phyloP scores from a whole-genome alignment of 2,113 vertebrate species.

The Hippopotamus amphibius region DNA sequence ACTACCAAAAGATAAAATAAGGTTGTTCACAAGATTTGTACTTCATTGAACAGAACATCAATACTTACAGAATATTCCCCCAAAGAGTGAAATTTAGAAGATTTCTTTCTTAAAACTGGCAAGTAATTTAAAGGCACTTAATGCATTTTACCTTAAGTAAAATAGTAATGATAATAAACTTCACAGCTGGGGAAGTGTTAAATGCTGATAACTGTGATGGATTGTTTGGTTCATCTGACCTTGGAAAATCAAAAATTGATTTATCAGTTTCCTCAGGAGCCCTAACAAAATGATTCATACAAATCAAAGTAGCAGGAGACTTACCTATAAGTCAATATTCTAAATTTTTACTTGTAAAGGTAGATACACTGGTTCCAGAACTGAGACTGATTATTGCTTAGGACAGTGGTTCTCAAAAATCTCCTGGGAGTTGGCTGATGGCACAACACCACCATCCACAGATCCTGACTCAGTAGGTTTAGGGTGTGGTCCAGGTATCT shows the following conservation, averaged over 20 bases:
- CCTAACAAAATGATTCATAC: constrained; percentile 54
- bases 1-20: constrained; percentile 31
- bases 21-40: constrained; percentile 42
- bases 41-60: constrained; percentile 37
- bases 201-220: not conserved
- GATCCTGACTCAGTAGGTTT: not conserved
- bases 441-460: not conserved
- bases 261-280: not conserved
- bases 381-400: not conserved
- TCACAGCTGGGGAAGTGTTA: not conserved
- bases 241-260: constrained; percentile 20
- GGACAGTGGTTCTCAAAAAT: not conserved
- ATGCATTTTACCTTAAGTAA: not conserved
- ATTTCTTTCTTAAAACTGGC: constrained; percentile 44
- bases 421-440: not conserved
- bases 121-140: not conserved
- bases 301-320: constrained; percentile 38
- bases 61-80: constrained; percentile 11
- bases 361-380: not conserved
- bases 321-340: not conserved
- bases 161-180: constrained; percentile 20
- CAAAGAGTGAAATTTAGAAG: not conserved
- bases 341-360: constrained; percentile 19
- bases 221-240: constrained; percentile 24
- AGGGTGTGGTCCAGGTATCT: not conserved